Evolutionary conservation across 2,888 invertebrate genomes (phyloP).

Genomic region (Holacanthella duospinosa): DNA sequence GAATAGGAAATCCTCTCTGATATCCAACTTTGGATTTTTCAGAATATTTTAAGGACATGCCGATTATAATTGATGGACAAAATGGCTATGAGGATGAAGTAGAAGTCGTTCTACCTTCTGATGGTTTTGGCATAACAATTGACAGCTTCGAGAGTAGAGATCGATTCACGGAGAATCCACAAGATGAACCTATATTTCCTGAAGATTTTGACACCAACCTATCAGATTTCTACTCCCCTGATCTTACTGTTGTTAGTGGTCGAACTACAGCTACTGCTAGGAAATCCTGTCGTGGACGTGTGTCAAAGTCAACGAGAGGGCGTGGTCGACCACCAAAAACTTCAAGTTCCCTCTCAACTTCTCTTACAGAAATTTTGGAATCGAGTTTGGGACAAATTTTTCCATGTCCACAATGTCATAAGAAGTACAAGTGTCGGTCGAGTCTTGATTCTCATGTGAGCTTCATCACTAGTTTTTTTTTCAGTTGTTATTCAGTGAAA

Average conservation of each 20-base stretch:
- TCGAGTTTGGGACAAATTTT: not conserved
- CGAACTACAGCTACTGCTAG: too few relatives aligned
- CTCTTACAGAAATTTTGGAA: not conserved
- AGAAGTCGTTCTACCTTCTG: not conserved
- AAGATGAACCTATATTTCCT: too few relatives aligned
- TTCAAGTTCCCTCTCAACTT: not conserved
- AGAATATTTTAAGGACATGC: not conserved
- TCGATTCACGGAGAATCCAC: too few relatives aligned
- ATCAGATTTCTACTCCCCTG: too few relatives aligned
- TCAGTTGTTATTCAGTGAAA: not conserved
- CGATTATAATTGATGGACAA: not conserved
- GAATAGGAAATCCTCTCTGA: too few relatives aligned
- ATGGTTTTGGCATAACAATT: not conserved
- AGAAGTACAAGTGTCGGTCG: conserved; percentile 29
- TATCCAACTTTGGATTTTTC: not conserved
- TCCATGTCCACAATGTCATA: conserved; percentile 26
- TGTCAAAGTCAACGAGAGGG: too few relatives aligned
- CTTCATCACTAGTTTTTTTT: not conserved
- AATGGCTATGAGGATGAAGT: not conserved
- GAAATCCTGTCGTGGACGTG: too few relatives aligned
- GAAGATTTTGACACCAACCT: too few relatives aligned
- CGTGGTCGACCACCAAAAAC: not conserved
- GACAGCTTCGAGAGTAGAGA: too few relatives aligned
- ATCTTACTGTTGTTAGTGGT: too few relatives aligned
- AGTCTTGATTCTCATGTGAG: conserved; percentile 32